Evolutionary conservation across 2,797 vertebrate genomes (phyloP).

Genomic region (Argyrosomus regius): DNA sequence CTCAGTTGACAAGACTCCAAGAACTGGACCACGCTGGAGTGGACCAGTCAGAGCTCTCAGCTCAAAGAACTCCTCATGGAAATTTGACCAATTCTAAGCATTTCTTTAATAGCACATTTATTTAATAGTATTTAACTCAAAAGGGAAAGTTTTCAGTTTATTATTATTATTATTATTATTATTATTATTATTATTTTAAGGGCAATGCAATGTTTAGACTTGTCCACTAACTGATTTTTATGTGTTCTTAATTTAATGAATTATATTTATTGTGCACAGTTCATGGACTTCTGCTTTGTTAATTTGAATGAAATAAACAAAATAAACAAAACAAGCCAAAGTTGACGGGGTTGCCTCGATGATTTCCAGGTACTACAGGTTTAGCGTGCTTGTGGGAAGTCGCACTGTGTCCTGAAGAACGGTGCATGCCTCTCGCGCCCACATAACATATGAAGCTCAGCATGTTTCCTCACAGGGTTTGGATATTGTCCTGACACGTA

Average conservation of each 20-base stretch:
- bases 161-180: constrained; percentile 31
- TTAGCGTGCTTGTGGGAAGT: neutral
- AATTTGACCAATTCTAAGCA: constrained; percentile 59
- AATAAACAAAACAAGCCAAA: constrained; percentile 53
- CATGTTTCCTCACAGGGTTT: constrained; percentile 6
- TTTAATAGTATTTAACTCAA: constrained; percentile 76
- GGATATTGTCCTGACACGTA: constrained; percentile 5
- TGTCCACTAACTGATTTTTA: constrained; percentile 69
- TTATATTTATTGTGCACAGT: constrained; percentile 84
- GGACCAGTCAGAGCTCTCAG: constrained; percentile 48
- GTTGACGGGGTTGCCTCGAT: constrained; percentile 30
- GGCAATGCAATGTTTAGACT: constrained; percentile 61
- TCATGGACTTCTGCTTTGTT: constrained; percentile 64
- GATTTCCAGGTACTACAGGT: constrained; percentile 38
- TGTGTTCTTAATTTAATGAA: constrained; percentile 79
- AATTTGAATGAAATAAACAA: constrained; percentile 70
- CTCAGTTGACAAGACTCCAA: constrained; percentile 41
- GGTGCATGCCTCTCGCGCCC: neutral
- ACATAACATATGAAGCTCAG: neutral
- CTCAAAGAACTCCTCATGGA: constrained; percentile 45
- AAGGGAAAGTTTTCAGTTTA: constrained; percentile 73
- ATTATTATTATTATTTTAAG: constrained; percentile 49
- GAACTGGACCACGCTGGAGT: constrained; percentile 51
- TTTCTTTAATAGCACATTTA: constrained; percentile 68
- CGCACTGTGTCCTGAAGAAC: neutral